Conservation (phyloP, 2,888 invertebrate species). For the Ischnura elegans region DNA sequence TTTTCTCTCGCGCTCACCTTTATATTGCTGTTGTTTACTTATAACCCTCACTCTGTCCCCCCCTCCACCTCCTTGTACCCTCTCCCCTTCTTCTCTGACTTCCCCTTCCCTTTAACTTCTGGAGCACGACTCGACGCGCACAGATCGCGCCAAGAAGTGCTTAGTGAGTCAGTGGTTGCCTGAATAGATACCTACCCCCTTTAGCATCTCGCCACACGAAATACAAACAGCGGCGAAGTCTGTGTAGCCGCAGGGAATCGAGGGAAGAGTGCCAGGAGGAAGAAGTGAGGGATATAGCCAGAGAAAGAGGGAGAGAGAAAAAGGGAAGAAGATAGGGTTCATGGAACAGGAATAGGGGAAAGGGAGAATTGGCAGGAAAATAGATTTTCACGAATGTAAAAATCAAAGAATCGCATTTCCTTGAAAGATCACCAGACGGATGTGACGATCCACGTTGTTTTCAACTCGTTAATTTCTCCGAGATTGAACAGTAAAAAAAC, state of each 20-base stretch:
- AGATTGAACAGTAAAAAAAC: neutral
- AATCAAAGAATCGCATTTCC: neutral
- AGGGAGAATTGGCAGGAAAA: neutral
- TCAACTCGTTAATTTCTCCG: neutral
- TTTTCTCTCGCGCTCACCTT: neutral
- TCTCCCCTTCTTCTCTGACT: neutral
- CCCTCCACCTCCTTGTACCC: neutral
- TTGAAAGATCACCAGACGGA: neutral
- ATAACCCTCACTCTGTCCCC: neutral
- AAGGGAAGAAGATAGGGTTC: neutral
- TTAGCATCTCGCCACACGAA: conserved; percentile 34
- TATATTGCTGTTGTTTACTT: conserved; percentile 40
- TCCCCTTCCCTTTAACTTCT: neutral
- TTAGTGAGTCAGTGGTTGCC: conserved; percentile 56
- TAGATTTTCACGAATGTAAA: neutral
- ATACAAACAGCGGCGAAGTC: conserved; percentile 36
- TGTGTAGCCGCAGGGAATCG: neutral
- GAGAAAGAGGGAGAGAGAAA: neutral
- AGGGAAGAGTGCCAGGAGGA: neutral
- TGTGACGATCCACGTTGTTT: neutral
- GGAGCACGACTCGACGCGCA: conserved; percentile 28
- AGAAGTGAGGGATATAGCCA: neutral
- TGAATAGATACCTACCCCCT: conserved; percentile 46
- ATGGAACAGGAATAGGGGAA: neutral
- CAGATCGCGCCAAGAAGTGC: conserved; percentile 41